These are phyloP conservation scores for Cylloceria caligata DNA, from an alignment of 2,888 invertebrate genomes.

Conservation along the genomic window DNA sequence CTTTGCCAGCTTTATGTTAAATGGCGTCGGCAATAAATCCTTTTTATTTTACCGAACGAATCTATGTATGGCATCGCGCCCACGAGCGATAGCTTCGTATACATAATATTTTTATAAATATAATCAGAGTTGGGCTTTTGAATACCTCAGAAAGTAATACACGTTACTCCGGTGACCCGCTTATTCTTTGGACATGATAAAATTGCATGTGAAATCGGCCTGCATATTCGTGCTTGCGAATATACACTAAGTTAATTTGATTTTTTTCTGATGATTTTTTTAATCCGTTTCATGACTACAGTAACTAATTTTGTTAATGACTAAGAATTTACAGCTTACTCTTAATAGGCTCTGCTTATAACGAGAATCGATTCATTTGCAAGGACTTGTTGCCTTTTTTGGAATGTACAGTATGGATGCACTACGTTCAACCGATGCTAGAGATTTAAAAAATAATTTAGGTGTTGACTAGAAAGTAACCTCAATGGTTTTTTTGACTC, in stretches of 20 bases:
- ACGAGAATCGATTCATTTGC: conserved; percentile 11
- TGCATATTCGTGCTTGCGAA: conserved; percentile 75
- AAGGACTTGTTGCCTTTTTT: neutral
- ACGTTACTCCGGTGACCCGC: conserved; percentile 32
- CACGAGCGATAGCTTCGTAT: conserved; percentile 65
- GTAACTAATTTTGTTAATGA: conserved; percentile 45
- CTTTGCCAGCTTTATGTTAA: conserved; percentile 8
- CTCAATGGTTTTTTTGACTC: neutral
- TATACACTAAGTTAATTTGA: conserved; percentile 55
- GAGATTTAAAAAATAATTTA: conserved; percentile 8
- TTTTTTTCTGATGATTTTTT: conserved; percentile 34
- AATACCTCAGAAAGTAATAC: conserved; percentile 33
- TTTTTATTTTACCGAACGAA: conserved; percentile 5
- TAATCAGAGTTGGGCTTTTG: conserved; percentile 34
- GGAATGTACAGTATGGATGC: conserved; percentile 61
- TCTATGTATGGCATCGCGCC: conserved; percentile 70
- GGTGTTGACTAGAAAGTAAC: conserved; percentile 33
- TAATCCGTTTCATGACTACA: conserved; percentile 43
- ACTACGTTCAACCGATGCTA: conserved; percentile 8
- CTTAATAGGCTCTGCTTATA: conserved; percentile 45
- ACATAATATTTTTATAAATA: conserved; percentile 28
- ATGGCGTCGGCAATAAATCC: conserved; percentile 1
- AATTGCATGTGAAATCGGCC: conserved; percentile 83
- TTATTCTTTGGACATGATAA: conserved; percentile 52
- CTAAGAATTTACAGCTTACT: conserved; percentile 32